Evolutionary conservation across 2,888 invertebrate species (phyloP).

Genomic region (Sussaba pulchella): DNA sequence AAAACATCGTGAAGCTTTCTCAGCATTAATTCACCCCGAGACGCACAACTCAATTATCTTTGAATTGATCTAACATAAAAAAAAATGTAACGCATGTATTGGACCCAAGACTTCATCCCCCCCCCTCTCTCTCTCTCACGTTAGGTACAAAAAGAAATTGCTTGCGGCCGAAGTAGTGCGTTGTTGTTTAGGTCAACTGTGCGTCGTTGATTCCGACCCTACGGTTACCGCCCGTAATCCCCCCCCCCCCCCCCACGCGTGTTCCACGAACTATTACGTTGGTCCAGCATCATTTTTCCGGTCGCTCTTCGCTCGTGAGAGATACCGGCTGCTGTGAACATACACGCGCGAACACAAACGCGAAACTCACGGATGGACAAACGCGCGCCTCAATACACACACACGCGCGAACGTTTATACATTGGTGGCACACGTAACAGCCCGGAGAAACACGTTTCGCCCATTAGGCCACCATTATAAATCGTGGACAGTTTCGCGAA

Average conservation of each 20-base stretch:
- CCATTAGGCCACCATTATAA: constrained; percentile 71
- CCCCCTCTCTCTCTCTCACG: too few relatives aligned
- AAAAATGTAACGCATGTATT: too few relatives aligned
- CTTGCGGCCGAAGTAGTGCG: neutral
- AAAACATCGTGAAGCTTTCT: neutral
- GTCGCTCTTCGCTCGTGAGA: constrained; percentile 28
- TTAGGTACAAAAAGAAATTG: too few relatives aligned
- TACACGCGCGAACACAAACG: constrained; percentile 1
- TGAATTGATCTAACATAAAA: too few relatives aligned
- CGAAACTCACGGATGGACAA: neutral
- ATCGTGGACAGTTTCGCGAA: constrained; percentile 69
- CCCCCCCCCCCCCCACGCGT: constrained; percentile 29
- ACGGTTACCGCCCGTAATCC: constrained; percentile 28
- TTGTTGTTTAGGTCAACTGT: constrained; percentile 6
- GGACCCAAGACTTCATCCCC: too few relatives aligned
- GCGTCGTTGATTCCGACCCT: constrained; percentile 9
- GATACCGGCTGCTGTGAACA: constrained; percentile 34
- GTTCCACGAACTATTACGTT: constrained; percentile 61
- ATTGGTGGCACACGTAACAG: constrained; percentile 58
- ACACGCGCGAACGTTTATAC: neutral
- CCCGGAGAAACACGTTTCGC: constrained; percentile 69
- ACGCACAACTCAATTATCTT: too few relatives aligned
- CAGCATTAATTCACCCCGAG: too few relatives aligned
- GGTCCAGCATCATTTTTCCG: constrained; percentile 37
- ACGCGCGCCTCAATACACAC: neutral